These are phyloP conservation scores for Platyscapa corneri DNA, from an alignment of 1,140 invertebrate genomes.

Conservation along the genomic window DNA sequence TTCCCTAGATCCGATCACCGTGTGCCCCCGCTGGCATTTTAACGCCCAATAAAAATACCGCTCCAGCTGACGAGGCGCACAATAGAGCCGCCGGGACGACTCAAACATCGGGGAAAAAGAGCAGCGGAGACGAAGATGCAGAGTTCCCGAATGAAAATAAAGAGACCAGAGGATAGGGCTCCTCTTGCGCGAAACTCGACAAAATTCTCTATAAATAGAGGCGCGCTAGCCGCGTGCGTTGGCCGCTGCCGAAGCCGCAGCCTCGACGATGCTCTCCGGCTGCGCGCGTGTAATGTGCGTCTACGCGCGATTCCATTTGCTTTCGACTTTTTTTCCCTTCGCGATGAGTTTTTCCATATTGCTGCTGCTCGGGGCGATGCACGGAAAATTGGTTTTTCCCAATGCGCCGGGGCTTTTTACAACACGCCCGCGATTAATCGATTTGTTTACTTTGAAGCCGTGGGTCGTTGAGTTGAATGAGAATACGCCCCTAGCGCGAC, in stretches of 20 bases:
- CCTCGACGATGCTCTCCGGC: too few relatives aligned
- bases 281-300: neutral
- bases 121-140: neutral
- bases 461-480: neutral
- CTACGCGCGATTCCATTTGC: too few relatives aligned
- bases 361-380: neutral
- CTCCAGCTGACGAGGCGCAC: neutral
- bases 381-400: neutral
- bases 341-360: neutral
- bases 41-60: constrained; percentile 31
- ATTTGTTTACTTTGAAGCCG: neutral
- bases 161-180: constrained; percentile 33
- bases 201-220: constrained; percentile 53
- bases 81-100: neutral
- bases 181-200: constrained; percentile 49
- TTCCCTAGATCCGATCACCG: neutral
- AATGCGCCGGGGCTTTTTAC: neutral
- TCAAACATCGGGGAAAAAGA: neutral
- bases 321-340: too few relatives aligned
- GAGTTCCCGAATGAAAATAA: constrained; percentile 48
- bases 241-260: neutral
- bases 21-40: constrained; percentile 13
- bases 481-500: neutral
- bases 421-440: neutral
- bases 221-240: neutral